A percentile compares a stretch with the other conserved stretches of the same genome.
Conservation (phyloP, 2,888 invertebrate genomes). For the Eustalomyia histrio region DNA sequence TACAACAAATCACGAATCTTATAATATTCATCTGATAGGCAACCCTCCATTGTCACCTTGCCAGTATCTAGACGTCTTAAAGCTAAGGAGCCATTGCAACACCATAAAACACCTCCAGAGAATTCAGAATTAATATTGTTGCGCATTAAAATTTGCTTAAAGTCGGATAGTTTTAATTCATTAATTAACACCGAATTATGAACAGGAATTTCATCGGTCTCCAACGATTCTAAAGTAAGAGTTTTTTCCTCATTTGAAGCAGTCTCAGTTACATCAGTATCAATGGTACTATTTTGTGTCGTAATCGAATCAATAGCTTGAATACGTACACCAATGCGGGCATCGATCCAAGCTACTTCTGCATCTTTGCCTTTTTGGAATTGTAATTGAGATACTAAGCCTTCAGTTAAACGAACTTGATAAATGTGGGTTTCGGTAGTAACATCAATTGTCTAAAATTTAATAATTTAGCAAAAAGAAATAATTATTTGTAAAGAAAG, state of each 20-base stretch:
- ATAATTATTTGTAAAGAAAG: too few species aligned
- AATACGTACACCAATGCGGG: slow-evolving; percentile 84
- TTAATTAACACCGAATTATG: slow-evolving; percentile 95
- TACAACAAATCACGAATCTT: slow-evolving; percentile 95
- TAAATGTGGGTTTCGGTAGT: slow-evolving; percentile 99
- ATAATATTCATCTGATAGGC: slow-evolving; percentile 96
- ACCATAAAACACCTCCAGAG: slow-evolving; percentile 94
- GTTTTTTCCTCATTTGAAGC: slow-evolving; percentile 80
- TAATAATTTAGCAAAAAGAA: too few species aligned
- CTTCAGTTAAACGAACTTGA: slow-evolving; percentile 96
- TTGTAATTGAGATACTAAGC: slow-evolving; percentile 90
- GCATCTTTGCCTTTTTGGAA: slow-evolving; percentile 93
- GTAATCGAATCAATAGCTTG: slow-evolving; percentile 82
- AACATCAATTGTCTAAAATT: slow-evolving; percentile 86
- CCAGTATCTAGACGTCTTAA: slow-evolving; percentile 94
- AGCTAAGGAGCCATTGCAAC: slow-evolving; percentile 94
- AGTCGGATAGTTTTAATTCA: slow-evolving; percentile 94
- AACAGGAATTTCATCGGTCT: slow-evolving; percentile 81
- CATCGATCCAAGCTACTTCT: slow-evolving; percentile 98
- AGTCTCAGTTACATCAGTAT: slow-evolving; percentile 60
- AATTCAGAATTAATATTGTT: slow-evolving; percentile 91
- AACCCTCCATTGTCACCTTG: slow-evolving; percentile 95
- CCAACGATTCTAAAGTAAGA: slow-evolving; percentile 85
- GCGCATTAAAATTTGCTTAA: slow-evolving; percentile 88
- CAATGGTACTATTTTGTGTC: slow-evolving; percentile 66